Evolutionary conservation across 1,140 invertebrate species (phyloP).

Genomic region (Delia radicum): DNA sequence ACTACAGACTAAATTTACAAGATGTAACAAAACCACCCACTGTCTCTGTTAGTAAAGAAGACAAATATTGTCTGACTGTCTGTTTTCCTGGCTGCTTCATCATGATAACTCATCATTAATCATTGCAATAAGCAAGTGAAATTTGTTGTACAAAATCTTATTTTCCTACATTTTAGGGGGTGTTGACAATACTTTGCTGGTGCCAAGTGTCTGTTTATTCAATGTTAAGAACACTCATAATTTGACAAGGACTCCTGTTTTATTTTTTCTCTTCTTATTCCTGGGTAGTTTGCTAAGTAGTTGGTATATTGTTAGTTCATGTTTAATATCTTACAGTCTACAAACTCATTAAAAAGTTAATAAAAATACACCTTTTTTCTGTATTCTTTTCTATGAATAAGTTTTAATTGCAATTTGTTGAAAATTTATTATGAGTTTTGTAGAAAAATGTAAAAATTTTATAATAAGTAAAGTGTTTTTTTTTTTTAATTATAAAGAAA

Average conservation of each 20-base stretch:
- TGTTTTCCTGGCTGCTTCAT: neutral
- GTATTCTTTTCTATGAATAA: neutral
- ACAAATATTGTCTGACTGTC: neutral
- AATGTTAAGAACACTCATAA: neutral
- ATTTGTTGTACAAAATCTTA: neutral
- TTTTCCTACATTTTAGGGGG: neutral
- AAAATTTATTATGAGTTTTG: slow-evolving; percentile 2
- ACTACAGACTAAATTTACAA: neutral
- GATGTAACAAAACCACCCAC: neutral
- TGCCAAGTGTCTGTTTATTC: no score
- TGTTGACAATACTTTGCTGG: neutral
- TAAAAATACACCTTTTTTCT: neutral
- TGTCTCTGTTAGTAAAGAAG: neutral
- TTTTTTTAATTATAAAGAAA: neutral
- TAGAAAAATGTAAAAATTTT: neutral
- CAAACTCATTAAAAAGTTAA: slow-evolving; percentile 5
- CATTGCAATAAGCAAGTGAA: neutral
- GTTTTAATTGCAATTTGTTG: slow-evolving; percentile 4
- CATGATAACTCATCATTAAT: neutral
- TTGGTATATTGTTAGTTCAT: neutral
- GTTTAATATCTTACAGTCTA: neutral
- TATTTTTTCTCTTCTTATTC: neutral
- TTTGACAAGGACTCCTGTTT: neutral
- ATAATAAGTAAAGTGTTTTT: neutral
- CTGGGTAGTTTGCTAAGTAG: neutral